Evolutionary conservation across 2,113 vertebrate genomes (phyloP), one percentile per base, ranked within the genome.

Genomic region (Chunga burmeisteri): DNA sequence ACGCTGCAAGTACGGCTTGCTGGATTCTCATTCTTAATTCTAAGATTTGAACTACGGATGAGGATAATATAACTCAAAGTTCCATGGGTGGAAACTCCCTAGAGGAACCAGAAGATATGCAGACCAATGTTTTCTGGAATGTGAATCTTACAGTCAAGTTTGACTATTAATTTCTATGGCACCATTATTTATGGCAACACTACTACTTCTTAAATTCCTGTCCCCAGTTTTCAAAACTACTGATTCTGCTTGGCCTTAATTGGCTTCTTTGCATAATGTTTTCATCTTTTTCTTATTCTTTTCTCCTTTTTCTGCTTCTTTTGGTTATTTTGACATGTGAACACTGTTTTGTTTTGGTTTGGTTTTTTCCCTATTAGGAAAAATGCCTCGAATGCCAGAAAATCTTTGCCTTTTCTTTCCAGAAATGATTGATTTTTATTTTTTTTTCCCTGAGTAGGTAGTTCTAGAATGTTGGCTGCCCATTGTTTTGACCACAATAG

Each of bases 401-500:
- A 78, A 94, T 72, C 2, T 53, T 91, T 74, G n/a, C 62, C 49
- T 67, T 86, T 94, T 78, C 68, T 77, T 88, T 85, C 84, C 85
- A 96, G 79, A 96, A 96, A 81, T 56, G 12, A 63, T 85, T 91
- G 22, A 63, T 81, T 47, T 22, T 61, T 25, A 11, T 53, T 53
- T 75, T 62, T 62, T 36, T 67, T 56, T 32, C 23, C 84, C 86
- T 58, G 34, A 95, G 71, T 56, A 78, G 91, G 29, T 93, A 68
- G 32, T 77, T 94, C 97, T 84, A 74, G 98, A 96, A 92, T 68
- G 85, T 93, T 94, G 46, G 38, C 92, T 97, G 82, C 94, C 46
- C 82, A n/a, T 95, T 97, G 68, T 96, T 97, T 97, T 96, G 88
- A 95, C 96, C 88, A 27, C 94, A 81, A 23, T 95, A 97, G 95